Conservation (phyloP, 1,140 invertebrate species). For the Drosophila pseudoobscura region DNA sequence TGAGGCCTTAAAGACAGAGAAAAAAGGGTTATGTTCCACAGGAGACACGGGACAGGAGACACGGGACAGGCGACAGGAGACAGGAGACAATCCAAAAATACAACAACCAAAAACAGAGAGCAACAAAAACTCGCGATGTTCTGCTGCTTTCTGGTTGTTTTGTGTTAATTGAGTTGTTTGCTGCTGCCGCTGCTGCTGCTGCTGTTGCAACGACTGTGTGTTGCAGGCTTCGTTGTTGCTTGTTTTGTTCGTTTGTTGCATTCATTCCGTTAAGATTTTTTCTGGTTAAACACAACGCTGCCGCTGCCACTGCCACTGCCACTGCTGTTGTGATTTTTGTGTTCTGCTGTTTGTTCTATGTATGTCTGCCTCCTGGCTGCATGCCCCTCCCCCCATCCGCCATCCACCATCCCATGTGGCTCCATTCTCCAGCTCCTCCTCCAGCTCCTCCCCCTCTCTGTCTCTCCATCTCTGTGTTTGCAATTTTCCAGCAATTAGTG, state of each 20-base stretch:
- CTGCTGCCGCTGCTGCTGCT: constrained; percentile 47
- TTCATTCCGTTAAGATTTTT: constrained; percentile 56
- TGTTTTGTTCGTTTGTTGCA: constrained; percentile 41
- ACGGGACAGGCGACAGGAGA: too few species aligned
- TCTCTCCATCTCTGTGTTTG: constrained; percentile 31
- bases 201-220: constrained; percentile 24
- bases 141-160: constrained; percentile 42
- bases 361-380: constrained; percentile 1
- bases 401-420: too few species aligned
- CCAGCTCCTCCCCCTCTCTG: neutral
- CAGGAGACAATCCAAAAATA: neutral
- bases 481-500: constrained; percentile 75
- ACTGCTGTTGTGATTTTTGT: constrained; percentile 38
- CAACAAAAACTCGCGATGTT: constrained; percentile 30
- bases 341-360: constrained; percentile 53
- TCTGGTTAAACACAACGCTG: constrained; percentile 27
- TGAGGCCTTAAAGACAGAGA: too few species aligned
- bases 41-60: too few species aligned
- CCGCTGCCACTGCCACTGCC: neutral
- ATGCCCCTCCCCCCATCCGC: neutral
- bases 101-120: constrained; percentile 2
- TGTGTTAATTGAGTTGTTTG: constrained; percentile 74
- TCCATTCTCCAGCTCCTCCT: too few species aligned
- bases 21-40: too few species aligned
- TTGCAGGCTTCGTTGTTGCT: constrained; percentile 26